Percentiles rank a stretch among this genome's conserved stretches.
phyloP scores from a whole-genome alignment of 2,113 vertebrate species.

The Sitta europaea region DNA sequence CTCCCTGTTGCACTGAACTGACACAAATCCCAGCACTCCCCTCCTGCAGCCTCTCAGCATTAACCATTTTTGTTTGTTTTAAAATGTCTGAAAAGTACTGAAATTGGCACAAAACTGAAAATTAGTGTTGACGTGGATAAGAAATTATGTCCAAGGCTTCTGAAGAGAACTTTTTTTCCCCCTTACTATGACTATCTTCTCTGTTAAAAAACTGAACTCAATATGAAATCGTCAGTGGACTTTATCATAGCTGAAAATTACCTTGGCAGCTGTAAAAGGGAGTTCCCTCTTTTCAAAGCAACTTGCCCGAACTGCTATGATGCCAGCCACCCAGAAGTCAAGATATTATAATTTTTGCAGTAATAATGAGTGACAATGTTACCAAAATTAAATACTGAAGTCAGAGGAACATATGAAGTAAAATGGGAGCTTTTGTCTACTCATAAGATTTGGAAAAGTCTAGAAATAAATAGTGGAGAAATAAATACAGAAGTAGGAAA shows the following conservation, averaged over 20 bases:
- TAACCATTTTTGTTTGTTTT: background rate
- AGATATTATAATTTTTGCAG: background rate
- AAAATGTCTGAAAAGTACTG: background rate
- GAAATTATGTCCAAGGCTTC: background rate
- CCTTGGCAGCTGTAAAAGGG: background rate
- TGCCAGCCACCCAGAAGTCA: background rate
- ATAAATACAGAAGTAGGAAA: background rate
- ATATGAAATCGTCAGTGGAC: background rate
- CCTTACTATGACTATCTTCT: background rate
- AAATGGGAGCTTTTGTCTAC: background rate
- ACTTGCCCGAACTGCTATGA: fast-evolving
- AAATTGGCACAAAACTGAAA: background rate
- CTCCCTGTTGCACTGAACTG: background rate
- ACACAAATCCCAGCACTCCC: background rate
- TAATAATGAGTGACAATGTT: background rate
- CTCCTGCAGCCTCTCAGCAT: background rate
- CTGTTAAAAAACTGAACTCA: background rate
- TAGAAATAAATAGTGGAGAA: background rate
- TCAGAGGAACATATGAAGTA: background rate
- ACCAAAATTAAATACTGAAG: background rate
- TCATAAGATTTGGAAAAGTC: background rate
- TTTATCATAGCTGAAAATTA: background rate
- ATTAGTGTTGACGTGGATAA: background rate
- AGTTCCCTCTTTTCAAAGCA: background rate
- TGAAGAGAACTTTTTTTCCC: background rate